A percentile compares a stretch with the other conserved stretches of the same genome.
These are phyloP conservation scores for Coleophora flavipennella DNA, from an alignment of 2,888 invertebrate genomes.

Conservation along the genomic window DNA sequence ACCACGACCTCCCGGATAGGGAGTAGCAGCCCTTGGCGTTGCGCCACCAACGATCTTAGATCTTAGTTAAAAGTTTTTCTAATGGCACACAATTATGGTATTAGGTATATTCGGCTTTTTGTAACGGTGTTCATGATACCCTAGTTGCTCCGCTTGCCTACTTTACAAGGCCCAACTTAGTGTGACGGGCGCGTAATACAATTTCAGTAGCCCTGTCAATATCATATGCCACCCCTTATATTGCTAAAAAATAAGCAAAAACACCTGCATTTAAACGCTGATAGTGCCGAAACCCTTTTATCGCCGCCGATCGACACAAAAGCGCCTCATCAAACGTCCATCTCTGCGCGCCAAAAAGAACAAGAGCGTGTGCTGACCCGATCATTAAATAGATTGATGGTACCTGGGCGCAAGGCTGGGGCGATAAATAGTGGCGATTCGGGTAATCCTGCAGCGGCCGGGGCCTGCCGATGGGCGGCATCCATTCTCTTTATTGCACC, in stretches of 20 bases:
- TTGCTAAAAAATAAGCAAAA: conserved; percentile 29
- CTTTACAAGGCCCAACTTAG: no score
- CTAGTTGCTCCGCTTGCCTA: no score
- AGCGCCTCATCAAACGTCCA: conserved; percentile 72
- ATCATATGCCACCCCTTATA: conserved; percentile 21
- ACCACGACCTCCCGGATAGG: no score
- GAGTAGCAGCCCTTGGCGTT: no score
- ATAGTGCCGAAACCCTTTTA: conserved; percentile 62
- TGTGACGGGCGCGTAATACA: conserved; percentile 3
- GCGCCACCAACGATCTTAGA: no score
- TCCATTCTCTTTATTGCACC: conserved; percentile 71
- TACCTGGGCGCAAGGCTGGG: conserved; percentile 70
- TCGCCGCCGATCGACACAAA: conserved; percentile 59
- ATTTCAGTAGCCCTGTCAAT: conserved; percentile 16
- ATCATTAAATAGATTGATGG: conserved; percentile 74
- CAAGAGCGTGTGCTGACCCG: conserved; percentile 70
- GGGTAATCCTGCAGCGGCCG: conserved; percentile 66
- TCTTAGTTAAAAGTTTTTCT: no score
- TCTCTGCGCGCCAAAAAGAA: conserved; percentile 61
- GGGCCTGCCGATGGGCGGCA: conserved; percentile 66
- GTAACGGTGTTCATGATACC: no score
- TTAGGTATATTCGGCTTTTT: no score
- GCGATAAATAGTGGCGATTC: conserved; percentile 73
- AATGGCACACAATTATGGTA: no score
- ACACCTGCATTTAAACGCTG: conserved; percentile 24